Conservation (phyloP, 2,113 vertebrate species). For the Menura novaehollandiae region DNA sequence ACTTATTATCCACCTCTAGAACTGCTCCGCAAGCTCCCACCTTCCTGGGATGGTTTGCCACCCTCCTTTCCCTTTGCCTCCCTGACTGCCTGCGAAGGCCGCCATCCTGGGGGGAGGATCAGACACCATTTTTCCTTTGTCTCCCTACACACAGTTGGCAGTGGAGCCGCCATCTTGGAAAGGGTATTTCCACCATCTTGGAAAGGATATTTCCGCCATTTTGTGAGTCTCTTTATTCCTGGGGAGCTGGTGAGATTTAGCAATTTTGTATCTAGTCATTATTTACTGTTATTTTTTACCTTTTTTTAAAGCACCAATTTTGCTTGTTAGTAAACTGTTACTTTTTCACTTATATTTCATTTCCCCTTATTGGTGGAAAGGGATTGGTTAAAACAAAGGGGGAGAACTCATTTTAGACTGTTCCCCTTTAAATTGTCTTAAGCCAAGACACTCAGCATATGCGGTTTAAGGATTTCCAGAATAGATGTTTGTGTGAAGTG, state of each 20-base stretch:
- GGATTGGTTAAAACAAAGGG: background rate
- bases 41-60: fast-evolving
- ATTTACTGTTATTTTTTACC: background rate
- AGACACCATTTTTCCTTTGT: too few species aligned
- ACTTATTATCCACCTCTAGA: background rate
- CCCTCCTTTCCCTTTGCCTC: background rate
- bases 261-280: too few species aligned
- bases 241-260: background rate
- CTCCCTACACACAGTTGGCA: fast-evolving
- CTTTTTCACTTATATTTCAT: background rate
- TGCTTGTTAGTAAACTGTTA: fast-evolving
- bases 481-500: background rate
- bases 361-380: background rate
- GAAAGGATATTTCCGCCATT: too few species aligned
- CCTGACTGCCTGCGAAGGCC: fast-evolving
- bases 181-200: too few species aligned
- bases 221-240: too few species aligned
- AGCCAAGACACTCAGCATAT: background rate
- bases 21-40: background rate
- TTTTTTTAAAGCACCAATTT: too few species aligned
- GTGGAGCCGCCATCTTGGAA: fast-evolving
- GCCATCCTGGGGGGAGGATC: fast-evolving
- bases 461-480: background rate
- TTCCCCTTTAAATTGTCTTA: background rate
- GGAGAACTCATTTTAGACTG: background rate